phyloP scores from a whole-genome alignment of 2,888 invertebrate species.

The Tupiocoris notatus region DNA sequence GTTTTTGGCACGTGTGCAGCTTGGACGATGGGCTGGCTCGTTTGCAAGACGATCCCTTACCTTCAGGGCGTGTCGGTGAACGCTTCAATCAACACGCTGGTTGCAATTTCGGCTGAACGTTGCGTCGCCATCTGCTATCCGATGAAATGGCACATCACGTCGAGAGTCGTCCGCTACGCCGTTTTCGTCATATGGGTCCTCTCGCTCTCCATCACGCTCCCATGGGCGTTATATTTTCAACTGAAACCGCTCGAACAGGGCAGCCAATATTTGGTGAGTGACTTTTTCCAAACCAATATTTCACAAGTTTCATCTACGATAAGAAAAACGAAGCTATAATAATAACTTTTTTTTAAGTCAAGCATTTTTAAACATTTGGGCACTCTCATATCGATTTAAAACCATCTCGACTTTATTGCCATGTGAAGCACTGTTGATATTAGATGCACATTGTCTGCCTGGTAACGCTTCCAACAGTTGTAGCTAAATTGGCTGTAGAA shows the following conservation, averaged over 20 bases:
- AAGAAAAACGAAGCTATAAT: too few species aligned
- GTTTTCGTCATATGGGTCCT: constrained; percentile 57
- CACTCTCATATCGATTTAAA: too few species aligned
- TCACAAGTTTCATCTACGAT: too few species aligned
- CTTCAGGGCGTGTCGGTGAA: constrained; percentile 61
- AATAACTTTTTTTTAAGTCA: too few species aligned
- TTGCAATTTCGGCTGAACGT: constrained; percentile 60
- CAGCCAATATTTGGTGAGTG: constrained; percentile 53
- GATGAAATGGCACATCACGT: constrained; percentile 56
- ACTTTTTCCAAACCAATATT: too few species aligned
- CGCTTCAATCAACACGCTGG: constrained; percentile 60
- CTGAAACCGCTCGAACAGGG: constrained; percentile 54
- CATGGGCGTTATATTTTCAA: constrained; percentile 58
- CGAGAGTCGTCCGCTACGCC: constrained; percentile 54
- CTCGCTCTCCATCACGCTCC: constrained; percentile 56
- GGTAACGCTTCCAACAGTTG: too few species aligned
- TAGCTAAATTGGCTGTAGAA: too few species aligned
- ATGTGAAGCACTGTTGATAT: too few species aligned
- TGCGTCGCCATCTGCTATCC: constrained; percentile 58
- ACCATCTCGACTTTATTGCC: too few species aligned
- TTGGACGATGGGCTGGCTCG: constrained; percentile 59
- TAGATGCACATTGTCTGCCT: too few species aligned
- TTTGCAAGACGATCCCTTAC: constrained; percentile 61
- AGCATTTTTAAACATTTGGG: too few species aligned
- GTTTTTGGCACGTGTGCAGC: constrained; percentile 54